Evolutionary conservation across 2,888 invertebrate species (phyloP), one percentile per base, ranked within the genome.

Genomic region (Bembecia ichneumoniformis): DNA sequence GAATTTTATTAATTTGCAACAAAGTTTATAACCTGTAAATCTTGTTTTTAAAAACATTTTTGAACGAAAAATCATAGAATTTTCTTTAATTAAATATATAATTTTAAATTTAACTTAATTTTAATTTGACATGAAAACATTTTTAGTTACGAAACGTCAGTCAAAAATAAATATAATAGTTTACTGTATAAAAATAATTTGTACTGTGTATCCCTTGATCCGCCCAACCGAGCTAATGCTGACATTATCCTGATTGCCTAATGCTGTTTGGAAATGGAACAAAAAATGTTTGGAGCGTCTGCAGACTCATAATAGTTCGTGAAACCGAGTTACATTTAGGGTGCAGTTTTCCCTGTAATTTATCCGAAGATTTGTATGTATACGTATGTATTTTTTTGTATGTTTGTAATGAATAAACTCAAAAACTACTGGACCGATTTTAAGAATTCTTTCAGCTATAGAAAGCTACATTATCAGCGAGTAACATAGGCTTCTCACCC

Each of bases 201-300:
- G 13, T 40, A 40, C n/a, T 40, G 40, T 40, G 40, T 13, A 13
- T 14, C n/a, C 13, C 14, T n/a, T 13, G 40, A 40, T 40, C n/a
- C 40, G 14, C 40, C 13, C 40, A 5, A 40, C 13, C 40, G 40
- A 14, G 40, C 40, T 40, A 40, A 40, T 40, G 40, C 40, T 40
- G 40, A 40, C 40, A 40, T 40, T 40, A 40, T 50, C 48, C 51
- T 48, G 51, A 54, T 54, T 51, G 51, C 50, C 17, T 45, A 48
- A 48, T 50, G 47, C 50, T 50, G 36, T 48, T 53, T 53, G 47
- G 15, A 15, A 40, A 40, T 40, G n/a, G 40, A n/a, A 40, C 40
- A 40, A 40, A 40, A 40, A 40, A 40, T 14, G 11, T n/a, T 40
- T 2, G 40, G n/a, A 40, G 40, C 40, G 40, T 40, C 14, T 40